Conservation (phyloP, 23 tunicate species). For the Clavelina lepadiformis region DNA sequence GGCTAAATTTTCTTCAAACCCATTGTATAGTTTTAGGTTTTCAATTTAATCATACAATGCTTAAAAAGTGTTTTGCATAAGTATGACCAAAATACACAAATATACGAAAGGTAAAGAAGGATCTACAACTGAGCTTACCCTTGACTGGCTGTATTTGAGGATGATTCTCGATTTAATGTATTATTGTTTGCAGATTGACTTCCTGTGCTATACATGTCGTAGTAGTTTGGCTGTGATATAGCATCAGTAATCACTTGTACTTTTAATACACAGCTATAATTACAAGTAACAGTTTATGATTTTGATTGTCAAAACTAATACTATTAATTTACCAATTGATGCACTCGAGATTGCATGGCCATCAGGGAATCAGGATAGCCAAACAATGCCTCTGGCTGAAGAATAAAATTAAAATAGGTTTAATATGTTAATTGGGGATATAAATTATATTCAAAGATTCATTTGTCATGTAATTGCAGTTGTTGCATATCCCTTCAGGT, state of each 20-base stretch:
- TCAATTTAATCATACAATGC: no score
- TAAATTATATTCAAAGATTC: no score
- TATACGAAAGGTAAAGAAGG: no score
- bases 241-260: background rate
- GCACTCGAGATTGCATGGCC: conserved; percentile 80
- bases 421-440: no score
- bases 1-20: conserved; percentile 66
- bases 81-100: no score
- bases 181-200: conserved; percentile 48
- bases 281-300: no score
- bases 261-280: background rate
- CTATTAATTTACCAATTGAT: conserved; percentile 78
- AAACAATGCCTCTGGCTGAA: conserved; percentile 81
- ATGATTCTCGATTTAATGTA: conserved; percentile 34
- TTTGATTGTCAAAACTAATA: no score
- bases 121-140: no score
- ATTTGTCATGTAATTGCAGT: no score
- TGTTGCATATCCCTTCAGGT: no score
- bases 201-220: conserved; percentile 59
- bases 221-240: conserved; percentile 54
- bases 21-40: no score
- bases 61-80: no score
- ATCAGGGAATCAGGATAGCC: conserved; percentile 73
- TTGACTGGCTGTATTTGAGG: conserved; percentile 43
- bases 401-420: background rate